phyloP scores from a whole-genome alignment of 2,888 invertebrate species.

The Leucoptera coffeella region DNA sequence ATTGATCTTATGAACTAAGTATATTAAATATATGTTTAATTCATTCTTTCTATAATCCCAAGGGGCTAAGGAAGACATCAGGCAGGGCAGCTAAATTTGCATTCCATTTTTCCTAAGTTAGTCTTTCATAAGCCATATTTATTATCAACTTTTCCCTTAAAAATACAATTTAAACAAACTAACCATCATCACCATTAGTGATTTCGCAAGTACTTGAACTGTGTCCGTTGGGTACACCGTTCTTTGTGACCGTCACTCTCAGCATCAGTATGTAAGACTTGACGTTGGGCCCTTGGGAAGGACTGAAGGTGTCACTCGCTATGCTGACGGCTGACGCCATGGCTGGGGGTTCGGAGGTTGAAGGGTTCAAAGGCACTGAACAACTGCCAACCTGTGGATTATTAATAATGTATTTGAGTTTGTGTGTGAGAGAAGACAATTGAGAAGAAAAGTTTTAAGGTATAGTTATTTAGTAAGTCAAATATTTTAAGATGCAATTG shows the following conservation, averaged over 20 bases:
- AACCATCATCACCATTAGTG: constrained; percentile 40
- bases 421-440: no score
- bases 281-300: constrained; percentile 71
- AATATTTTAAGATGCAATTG: no score
- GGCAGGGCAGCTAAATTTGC: no score
- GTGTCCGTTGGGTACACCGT: constrained; percentile 15
- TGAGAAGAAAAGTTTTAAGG: neutral
- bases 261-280: constrained; percentile 79
- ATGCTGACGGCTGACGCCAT: constrained; percentile 78
- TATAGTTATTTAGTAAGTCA: neutral
- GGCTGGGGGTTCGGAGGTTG: constrained; percentile 53
- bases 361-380: constrained; percentile 71
- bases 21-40: no score
- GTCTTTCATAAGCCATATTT: no score
- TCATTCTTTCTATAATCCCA: no score
- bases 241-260: constrained; percentile 54
- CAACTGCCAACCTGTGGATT: constrained; percentile 56
- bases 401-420: neutral
- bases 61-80: no score
- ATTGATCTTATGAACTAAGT: no score
- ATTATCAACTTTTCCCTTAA: no score
- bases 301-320: constrained; percentile 77
- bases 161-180: no score
- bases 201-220: constrained; percentile 31
- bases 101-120: no score